Percentiles rank a stretch among this genome's conserved stretches.
Conservation (phyloP, 53 echinoderm and acorn worm species). For the Antedon mediterranea region DNA sequence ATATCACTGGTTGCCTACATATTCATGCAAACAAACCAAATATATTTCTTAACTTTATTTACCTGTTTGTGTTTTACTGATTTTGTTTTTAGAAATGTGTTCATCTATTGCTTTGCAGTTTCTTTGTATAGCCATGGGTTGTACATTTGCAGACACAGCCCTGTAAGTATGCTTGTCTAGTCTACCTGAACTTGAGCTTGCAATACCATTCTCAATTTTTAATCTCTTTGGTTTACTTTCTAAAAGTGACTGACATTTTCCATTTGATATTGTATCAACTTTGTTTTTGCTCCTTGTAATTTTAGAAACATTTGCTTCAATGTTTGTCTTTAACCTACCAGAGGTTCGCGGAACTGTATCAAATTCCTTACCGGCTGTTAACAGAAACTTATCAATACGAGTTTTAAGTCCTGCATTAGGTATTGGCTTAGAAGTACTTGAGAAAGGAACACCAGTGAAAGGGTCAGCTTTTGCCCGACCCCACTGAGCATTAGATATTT, state of each 20-base stretch:
- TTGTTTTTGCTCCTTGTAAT: not conserved
- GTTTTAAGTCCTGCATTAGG: conserved; percentile 74
- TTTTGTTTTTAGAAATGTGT: not conserved
- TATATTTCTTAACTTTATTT: too few species aligned
- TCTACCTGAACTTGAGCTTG: too few species aligned
- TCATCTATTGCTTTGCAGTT: not conserved
- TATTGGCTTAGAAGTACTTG: conserved; percentile 37
- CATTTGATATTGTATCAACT: not conserved
- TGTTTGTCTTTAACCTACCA: conserved; percentile 5
- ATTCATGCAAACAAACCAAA: too few species aligned
- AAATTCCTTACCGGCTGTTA: conserved; percentile 30
- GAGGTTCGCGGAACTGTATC: conserved; percentile 35
- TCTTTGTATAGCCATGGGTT: too few species aligned
- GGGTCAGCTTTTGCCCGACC: conserved; percentile 84
- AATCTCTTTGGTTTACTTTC: not conserved
- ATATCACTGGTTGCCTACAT: too few species aligned
- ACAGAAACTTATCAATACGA: conserved; percentile 57
- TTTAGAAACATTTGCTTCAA: not conserved
- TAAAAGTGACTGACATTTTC: not conserved
- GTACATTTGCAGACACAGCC: too few species aligned
- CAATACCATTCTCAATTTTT: too few species aligned
- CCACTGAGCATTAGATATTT: conserved; percentile 57
- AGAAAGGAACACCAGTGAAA: conserved; percentile 67
- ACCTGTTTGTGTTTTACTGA: too few species aligned
- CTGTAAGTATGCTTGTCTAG: too few species aligned